Percentiles rank a stretch among this genome's conserved stretches.
These are phyloP conservation scores for Rhyacophila evoluta DNA, from an alignment of 2,888 invertebrate species.

Conservation along the genomic window DNA sequence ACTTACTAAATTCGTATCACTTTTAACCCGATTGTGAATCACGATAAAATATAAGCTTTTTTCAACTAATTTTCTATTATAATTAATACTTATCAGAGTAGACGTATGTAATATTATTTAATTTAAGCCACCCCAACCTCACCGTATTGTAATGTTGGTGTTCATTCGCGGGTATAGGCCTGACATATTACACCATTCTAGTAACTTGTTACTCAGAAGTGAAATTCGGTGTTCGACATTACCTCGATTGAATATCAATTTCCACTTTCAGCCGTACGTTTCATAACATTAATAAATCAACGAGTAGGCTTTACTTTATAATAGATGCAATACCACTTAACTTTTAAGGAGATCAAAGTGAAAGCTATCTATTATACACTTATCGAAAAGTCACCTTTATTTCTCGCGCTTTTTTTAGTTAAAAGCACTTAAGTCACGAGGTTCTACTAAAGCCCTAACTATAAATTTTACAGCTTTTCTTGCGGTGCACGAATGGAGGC, in stretches of 20 bases:
- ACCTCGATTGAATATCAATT: slow-evolving; percentile 53
- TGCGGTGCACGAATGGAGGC: no score
- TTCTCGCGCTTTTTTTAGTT: background rate
- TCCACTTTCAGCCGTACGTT: slow-evolving; percentile 29
- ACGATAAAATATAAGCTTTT: no score
- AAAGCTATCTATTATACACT: background rate
- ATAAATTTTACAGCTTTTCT: no score
- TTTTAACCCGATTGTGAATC: no score
- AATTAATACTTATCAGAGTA: no score
- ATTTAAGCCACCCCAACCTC: background rate
- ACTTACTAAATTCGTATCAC: no score
- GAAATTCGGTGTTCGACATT: slow-evolving; percentile 47
- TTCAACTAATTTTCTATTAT: no score
- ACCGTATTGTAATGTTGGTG: background rate
- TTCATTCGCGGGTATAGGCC: background rate
- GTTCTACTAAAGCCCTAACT: no score
- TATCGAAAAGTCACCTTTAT: background rate
- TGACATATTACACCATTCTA: slow-evolving; percentile 7
- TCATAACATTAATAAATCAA: slow-evolving; percentile 47
- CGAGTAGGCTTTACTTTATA: background rate
- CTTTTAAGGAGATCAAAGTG: background rate
- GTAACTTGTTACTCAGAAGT: slow-evolving; percentile 30
- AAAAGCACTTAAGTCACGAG: background rate
- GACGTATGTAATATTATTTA: no score
- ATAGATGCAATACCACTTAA: background rate